Conservation (phyloP, 2,797 vertebrate species). For the Hippocampus kuda region DNA sequence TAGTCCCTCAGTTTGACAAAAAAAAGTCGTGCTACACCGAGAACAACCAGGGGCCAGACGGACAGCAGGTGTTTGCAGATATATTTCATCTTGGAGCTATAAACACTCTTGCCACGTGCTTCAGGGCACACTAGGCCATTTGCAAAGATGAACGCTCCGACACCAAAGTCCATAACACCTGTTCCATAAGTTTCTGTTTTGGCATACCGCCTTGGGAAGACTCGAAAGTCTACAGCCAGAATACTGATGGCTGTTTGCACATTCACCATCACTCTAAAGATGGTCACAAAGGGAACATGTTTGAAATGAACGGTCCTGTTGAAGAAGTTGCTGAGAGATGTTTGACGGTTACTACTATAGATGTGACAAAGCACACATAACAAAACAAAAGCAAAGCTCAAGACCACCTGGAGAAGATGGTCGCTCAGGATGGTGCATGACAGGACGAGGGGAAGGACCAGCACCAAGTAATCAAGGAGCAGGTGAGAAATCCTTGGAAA, state of each 20-base stretch:
- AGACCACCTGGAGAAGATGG: slow-evolving; percentile 57
- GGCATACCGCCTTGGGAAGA: slow-evolving; percentile 85
- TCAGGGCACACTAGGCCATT: slow-evolving; percentile 85
- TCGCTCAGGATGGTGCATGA: slow-evolving; percentile 77
- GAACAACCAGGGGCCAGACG: slow-evolving; percentile 75
- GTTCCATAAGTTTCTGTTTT: slow-evolving; percentile 93
- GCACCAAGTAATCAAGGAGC: slow-evolving; percentile 72
- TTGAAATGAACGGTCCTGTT: slow-evolving; percentile 58
- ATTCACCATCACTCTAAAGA: slow-evolving; percentile 79
- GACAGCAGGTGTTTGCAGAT: slow-evolving; percentile 71
- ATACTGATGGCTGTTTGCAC: slow-evolving; percentile 84
- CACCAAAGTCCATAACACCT: slow-evolving; percentile 92
- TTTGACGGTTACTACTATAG: slow-evolving; percentile 47
- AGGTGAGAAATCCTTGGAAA: slow-evolving; percentile 60
- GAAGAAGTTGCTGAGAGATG: slow-evolving; percentile 61
- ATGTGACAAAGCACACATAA: slow-evolving; percentile 58
- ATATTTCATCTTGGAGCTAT: slow-evolving; percentile 49
- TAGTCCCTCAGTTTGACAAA: slow-evolving; percentile 79
- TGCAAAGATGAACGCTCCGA: slow-evolving; percentile 83
- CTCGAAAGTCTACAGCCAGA: slow-evolving; percentile 85
- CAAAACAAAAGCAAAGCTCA: slow-evolving; percentile 46
- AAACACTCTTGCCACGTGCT: slow-evolving; percentile 63
- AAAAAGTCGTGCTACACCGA: slow-evolving; percentile 75
- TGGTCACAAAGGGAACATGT: slow-evolving; percentile 75
- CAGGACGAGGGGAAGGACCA: slow-evolving; percentile 74